Evolutionary conservation across 2,113 vertebrate genomes (phyloP), one percentile per base, ranked within the genome.

Genomic region (Patagioenas fasciata): DNA sequence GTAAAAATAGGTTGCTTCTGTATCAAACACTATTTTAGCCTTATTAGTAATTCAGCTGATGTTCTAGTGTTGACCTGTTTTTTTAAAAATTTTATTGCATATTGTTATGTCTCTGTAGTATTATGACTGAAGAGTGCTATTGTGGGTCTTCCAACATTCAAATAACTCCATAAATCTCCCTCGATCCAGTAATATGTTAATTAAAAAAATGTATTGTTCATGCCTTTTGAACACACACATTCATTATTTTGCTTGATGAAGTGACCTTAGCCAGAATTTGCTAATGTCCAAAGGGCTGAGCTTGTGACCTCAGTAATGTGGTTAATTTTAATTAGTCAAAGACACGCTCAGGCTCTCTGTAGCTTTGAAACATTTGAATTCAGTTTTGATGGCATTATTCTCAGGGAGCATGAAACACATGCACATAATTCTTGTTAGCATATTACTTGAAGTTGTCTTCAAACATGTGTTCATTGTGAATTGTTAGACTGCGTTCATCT

Each of bases 281-380:
- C 51, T 80, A 11, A 72, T 65, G 81, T 96, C 91, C 81, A 88
- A 90, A 65, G 91, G 78, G 54, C 19, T 82, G 50, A 54, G 69
- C 51, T 77, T 89, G n/a, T 89, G 85, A 95, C 78, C 88, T 88
- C 85, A 56, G 54, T 67, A 80, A 83, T 4, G 6, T 66, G 87
- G 67, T 82, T 95, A 70, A 83, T 88, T 94, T 85, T 96, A 96
- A 96, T 95, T 95, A 96, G 93, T 82, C 61, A 85, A 75, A 96
- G 56, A 34, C 82, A 64, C 0, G 23, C 60, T 85, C 36, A 34
- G 88, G 8, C 88, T 93, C 93, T 97, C 88, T 96, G 64, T 91
- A 70, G 78, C 77, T 93, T 89, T 89, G 85, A 70, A 85, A 71
- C 56, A 83, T 78, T 90, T 85, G 67, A 94, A 90, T 97, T 93